These are phyloP conservation scores for Hanleya hanleyi DNA, from an alignment of 2,888 invertebrate species.

Conservation along the genomic window DNA sequence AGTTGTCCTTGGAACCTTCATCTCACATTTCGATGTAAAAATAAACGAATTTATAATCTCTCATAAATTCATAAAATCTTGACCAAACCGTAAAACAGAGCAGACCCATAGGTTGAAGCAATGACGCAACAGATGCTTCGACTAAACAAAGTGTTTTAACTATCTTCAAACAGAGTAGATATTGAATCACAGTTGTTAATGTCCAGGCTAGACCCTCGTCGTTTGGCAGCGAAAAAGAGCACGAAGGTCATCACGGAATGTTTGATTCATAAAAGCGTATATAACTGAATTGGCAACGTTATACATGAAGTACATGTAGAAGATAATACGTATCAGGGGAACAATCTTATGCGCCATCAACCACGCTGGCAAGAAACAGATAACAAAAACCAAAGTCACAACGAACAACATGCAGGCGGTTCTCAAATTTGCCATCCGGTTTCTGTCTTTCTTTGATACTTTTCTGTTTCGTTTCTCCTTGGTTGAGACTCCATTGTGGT, in stretches of 20 bases:
- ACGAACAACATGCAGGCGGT: constrained; percentile 73
- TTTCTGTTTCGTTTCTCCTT: constrained; percentile 20
- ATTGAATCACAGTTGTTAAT: too few relatives aligned
- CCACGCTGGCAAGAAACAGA: constrained; percentile 71
- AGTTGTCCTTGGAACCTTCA: too few relatives aligned
- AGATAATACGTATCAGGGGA: constrained; percentile 59
- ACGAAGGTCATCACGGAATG: constrained; percentile 69
- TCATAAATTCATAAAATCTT: neutral
- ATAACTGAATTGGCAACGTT: constrained; percentile 73
- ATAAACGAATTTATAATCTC: neutral
- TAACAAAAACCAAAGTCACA: constrained; percentile 71
- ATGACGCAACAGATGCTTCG: too few relatives aligned
- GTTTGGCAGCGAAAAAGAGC: constrained; percentile 40
- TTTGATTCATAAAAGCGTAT: constrained; percentile 73
- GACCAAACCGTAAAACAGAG: too few relatives aligned
- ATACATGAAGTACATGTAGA: constrained; percentile 72
- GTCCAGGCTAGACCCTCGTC: neutral
- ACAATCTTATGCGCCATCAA: constrained; percentile 65
- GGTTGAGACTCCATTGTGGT: constrained; percentile 6
- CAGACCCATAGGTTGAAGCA: too few relatives aligned
- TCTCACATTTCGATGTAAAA: neutral
- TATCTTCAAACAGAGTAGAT: too few relatives aligned
- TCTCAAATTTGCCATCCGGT: constrained; percentile 70
- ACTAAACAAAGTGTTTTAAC: too few relatives aligned
- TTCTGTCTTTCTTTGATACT: constrained; percentile 34